phyloP scores from a whole-genome alignment of 2,797 vertebrate genomes.

The Capromys pilorides region DNA sequence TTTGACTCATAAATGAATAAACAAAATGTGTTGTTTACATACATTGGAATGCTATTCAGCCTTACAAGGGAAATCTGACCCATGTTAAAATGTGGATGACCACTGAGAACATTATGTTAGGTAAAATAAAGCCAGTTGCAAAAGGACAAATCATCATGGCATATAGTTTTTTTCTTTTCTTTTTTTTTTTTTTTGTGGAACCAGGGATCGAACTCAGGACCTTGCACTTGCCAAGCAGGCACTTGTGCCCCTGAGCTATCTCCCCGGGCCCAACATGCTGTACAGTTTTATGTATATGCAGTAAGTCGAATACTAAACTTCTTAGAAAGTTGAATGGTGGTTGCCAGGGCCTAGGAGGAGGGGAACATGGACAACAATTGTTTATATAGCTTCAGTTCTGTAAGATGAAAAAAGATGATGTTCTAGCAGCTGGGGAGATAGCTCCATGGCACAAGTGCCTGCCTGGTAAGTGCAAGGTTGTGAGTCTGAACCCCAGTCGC shows the following conservation, averaged over 20 bases:
- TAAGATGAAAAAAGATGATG: background rate
- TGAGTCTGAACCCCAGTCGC: too few species aligned
- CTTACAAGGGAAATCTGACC: background rate
- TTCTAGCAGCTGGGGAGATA: too few species aligned
- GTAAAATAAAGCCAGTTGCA: background rate
- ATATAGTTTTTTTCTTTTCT: too few species aligned
- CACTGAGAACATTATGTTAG: background rate
- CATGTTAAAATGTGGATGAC: background rate
- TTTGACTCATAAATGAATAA: background rate
- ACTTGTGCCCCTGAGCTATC: too few species aligned
- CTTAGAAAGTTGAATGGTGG: background rate
- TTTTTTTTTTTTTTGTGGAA: too few species aligned
- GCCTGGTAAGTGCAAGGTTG: too few species aligned
- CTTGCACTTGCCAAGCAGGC: too few species aligned
- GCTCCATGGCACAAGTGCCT: too few species aligned
- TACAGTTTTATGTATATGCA: background rate
- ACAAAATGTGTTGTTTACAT: background rate
- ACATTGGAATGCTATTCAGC: background rate
- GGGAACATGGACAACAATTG: background rate
- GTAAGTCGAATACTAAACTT: background rate
- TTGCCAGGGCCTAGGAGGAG: background rate
- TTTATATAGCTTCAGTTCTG: background rate
- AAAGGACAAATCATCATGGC: background rate
- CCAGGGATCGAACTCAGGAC: too few species aligned
- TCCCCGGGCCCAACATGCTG: too few species aligned